phyloP scores from a whole-genome alignment of 1,140 invertebrate genomes.

The Caerostris darwini region DNA sequence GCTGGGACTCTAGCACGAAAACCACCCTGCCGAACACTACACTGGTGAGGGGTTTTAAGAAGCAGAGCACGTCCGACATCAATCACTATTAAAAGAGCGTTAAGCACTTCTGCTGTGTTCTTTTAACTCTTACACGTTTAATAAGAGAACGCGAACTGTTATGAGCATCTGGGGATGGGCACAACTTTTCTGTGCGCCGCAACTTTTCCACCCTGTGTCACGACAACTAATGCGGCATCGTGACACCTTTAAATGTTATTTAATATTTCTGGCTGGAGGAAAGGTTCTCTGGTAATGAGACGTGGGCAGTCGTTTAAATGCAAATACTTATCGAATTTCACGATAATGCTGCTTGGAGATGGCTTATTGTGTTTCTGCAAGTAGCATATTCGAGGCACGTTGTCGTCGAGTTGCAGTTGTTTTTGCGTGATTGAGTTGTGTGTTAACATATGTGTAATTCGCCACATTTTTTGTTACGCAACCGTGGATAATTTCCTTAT shows the following conservation, averaged over 20 bases:
- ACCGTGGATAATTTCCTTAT: too few species aligned
- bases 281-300: not conserved
- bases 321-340: not conserved
- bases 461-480: too few species aligned
- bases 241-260: constrained; percentile 1
- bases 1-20: not conserved
- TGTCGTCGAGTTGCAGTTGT: too few species aligned
- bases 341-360: too few species aligned
- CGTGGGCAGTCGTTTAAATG: not conserved
- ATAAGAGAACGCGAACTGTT: not conserved
- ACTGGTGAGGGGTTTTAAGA: not conserved
- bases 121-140: not conserved
- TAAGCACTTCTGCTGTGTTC: not conserved
- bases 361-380: too few species aligned
- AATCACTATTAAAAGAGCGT: constrained; percentile 44
- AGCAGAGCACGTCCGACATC: constrained; percentile 3
- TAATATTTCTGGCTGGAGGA: not conserved
- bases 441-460: too few species aligned
- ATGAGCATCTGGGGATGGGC: not conserved
- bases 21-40: not conserved
- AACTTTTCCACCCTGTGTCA: not conserved
- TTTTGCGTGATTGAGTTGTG: too few species aligned
- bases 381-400: too few species aligned
- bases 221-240: not conserved
- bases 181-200: not conserved